phyloP scores from a whole-genome alignment of 2,797 vertebrate species.

The Podargus strigoides region DNA sequence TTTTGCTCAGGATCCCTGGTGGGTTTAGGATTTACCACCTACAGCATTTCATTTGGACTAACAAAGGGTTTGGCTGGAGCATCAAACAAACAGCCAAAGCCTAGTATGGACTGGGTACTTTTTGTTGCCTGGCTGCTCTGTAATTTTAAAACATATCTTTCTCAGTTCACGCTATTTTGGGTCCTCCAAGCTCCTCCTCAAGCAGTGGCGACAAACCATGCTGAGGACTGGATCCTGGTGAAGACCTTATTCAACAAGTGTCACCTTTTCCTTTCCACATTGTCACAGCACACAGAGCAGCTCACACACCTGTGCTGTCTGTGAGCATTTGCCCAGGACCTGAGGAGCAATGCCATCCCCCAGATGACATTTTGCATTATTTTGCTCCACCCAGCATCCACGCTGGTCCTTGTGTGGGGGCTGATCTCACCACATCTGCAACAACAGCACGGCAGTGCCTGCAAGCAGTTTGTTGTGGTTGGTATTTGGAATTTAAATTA shows the following conservation, averaged over 20 bases:
- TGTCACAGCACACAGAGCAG: background rate
- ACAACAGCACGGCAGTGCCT: background rate
- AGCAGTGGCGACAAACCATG: background rate
- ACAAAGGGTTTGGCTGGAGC: background rate
- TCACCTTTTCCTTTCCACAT: fast-evolving
- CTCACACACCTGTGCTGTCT: background rate
- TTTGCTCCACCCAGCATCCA: background rate
- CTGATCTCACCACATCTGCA: background rate
- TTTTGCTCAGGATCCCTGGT: conserved; percentile 32
- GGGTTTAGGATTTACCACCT: background rate
- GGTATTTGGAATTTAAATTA: background rate
- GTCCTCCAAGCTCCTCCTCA: background rate
- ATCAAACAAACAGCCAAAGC: background rate
- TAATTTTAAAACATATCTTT: background rate
- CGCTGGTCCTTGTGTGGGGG: fast-evolving
- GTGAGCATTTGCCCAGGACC: background rate
- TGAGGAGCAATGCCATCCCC: fast-evolving
- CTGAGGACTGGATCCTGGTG: background rate
- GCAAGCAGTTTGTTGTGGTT: background rate
- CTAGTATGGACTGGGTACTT: background rate
- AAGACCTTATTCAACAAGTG: background rate
- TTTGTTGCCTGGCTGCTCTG: background rate
- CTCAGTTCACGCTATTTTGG: background rate
- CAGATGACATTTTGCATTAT: fast-evolving
- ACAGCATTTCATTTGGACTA: background rate